Evolutionary conservation across 2,797 vertebrate species (phyloP).

Genomic region (Cyclopterus lumpus): DNA sequence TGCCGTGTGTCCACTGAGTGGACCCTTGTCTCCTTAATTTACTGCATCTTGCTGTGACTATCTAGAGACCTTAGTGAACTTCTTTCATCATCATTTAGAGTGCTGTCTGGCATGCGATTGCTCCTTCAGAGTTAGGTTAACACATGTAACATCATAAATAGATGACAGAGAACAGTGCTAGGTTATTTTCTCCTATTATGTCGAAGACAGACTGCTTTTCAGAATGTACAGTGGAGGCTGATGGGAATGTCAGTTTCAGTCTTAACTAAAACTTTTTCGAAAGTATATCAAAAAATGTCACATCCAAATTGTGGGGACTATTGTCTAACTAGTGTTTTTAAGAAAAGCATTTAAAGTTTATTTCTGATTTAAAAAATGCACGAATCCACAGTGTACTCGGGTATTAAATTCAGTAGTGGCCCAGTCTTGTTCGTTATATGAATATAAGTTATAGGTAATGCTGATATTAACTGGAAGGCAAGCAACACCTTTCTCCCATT

Average conservation of each 20-base stretch:
- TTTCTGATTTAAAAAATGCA: too few relatives aligned
- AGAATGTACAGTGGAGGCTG: too few relatives aligned
- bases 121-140: not conserved
- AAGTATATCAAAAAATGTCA: not conserved
- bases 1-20: not conserved
- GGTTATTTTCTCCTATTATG: not conserved
- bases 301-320: not conserved
- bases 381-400: not conserved
- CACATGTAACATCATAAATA: not conserved
- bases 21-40: not conserved
- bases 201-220: not conserved
- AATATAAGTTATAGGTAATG: not conserved
- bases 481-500: not conserved
- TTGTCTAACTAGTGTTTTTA: not conserved
- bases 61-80: conserved; percentile 11
- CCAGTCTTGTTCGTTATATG: not conserved
- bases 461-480: not conserved
- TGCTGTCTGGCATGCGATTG: conserved; percentile 1
- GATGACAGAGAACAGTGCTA: not conserved
- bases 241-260: too few relatives aligned
- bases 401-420: not conserved
- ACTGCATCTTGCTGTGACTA: conserved; percentile 22
- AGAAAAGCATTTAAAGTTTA: not conserved
- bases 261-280: too few relatives aligned
- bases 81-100: conserved; percentile 1